Evolutionary conservation across 1,140 invertebrate genomes (phyloP).

Genomic region (Nasonia vitripennis): DNA sequence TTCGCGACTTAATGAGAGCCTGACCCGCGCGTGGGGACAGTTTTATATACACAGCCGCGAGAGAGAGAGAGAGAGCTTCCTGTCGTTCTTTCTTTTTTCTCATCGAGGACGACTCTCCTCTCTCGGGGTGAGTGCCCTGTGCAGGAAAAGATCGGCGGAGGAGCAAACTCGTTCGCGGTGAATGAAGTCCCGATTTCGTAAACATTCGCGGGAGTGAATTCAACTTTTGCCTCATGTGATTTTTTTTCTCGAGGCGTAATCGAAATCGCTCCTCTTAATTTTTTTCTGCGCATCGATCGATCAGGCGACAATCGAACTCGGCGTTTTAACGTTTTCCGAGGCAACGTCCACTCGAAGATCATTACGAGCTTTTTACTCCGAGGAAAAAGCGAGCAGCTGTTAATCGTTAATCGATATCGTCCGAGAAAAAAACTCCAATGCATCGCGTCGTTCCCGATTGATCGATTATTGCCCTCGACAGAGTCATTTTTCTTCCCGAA

Average conservation of each 20-base stretch:
- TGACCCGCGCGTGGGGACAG: not conserved
- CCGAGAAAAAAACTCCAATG: not conserved
- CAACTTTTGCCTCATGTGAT: not conserved
- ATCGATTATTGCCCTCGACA: not conserved
- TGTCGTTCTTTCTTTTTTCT: not conserved
- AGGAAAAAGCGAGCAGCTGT: not conserved
- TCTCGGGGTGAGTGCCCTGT: conserved; percentile 29
- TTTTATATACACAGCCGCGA: not conserved
- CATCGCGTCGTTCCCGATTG: not conserved
- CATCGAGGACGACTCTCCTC: not conserved
- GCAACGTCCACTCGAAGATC: not conserved
- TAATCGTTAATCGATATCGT: not conserved
- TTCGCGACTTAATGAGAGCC: conserved; percentile 32
- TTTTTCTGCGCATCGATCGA: not conserved
- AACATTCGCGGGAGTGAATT: not conserved
- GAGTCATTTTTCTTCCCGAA: not conserved
- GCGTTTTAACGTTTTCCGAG: not conserved
- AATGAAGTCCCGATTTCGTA: not conserved
- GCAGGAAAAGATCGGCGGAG: not conserved
- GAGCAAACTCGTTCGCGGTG: not conserved
- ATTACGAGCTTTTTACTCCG: not conserved
- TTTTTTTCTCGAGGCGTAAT: not conserved
- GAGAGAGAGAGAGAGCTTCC: conserved; percentile 7
- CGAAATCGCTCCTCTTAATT: not conserved
- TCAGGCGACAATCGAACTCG: not conserved